A percentile compares a stretch with the other conserved stretches of the same genome.
phyloP scores from a whole-genome alignment of 2,113 vertebrate species.

The Spea multiplicata region DNA sequence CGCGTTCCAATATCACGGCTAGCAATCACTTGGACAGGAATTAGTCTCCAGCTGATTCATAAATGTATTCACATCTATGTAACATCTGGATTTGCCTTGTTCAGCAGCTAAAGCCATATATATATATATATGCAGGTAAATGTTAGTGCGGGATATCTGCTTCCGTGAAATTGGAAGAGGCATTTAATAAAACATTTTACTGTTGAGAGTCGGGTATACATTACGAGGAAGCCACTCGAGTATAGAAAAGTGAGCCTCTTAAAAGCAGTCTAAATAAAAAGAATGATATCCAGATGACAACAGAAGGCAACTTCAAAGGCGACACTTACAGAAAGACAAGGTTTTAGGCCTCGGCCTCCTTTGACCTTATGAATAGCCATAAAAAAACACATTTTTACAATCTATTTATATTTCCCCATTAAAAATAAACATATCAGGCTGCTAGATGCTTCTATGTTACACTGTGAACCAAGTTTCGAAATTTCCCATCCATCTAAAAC shows the following conservation, averaged over 20 bases:
- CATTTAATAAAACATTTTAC: conserved; percentile 41
- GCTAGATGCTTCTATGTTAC: too few relatives aligned
- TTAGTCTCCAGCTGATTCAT: conserved; percentile 40
- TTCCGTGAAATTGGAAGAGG: conserved; percentile 28
- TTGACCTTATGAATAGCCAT: conserved; percentile 37
- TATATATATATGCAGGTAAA: neutral
- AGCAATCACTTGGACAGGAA: conserved; percentile 26
- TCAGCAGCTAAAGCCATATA: conserved; percentile 15
- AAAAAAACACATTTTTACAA: conserved; percentile 12
- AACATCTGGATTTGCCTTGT: conserved; percentile 50
- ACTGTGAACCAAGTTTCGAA: too few relatives aligned
- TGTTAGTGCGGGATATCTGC: conserved; percentile 20
- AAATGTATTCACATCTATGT: neutral
- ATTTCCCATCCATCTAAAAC: too few relatives aligned
- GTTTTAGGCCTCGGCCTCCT: conserved; percentile 29
- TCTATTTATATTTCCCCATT: conserved; percentile 18
- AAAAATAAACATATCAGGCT: neutral
- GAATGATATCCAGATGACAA: conserved; percentile 19
- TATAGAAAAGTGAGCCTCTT: conserved; percentile 39
- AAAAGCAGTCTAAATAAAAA: conserved; percentile 34
- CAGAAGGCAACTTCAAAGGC: conserved; percentile 32
- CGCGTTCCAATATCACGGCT: conserved; percentile 13
- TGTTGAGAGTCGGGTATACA: conserved; percentile 35
- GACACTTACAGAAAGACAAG: conserved; percentile 4
- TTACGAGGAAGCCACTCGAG: conserved; percentile 40